Conservation (phyloP, 2,113 vertebrate species). For the Dryoscopus gambensis region DNA sequence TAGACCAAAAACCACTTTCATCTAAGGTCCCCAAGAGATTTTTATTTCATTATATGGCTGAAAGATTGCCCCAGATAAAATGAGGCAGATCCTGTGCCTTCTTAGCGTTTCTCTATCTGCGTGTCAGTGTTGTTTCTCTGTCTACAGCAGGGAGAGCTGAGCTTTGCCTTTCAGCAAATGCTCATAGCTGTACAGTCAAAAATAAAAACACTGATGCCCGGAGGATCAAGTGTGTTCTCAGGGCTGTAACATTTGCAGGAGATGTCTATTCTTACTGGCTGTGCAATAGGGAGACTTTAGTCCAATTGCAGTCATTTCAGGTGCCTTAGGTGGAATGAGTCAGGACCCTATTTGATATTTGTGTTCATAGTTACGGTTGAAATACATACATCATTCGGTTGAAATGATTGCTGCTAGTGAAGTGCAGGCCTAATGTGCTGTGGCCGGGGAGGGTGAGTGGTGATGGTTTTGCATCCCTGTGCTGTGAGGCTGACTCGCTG, state of each 20-base stretch:
- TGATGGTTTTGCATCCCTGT: background rate
- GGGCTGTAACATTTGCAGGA: background rate
- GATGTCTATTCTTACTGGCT: background rate
- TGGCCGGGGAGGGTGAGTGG: no score
- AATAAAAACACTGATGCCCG: background rate
- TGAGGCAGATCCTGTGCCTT: background rate
- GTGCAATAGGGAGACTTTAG: background rate
- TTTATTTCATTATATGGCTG: constrained; percentile 4
- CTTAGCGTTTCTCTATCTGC: background rate
- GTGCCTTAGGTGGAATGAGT: background rate
- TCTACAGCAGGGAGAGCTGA: background rate
- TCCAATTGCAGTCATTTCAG: background rate
- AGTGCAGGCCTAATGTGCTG: background rate
- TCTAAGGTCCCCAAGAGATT: background rate
- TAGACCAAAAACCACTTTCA: background rate
- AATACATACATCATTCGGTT: background rate
- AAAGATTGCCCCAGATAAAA: constrained; percentile 1
- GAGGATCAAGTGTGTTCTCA: background rate
- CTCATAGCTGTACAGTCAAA: rapidly evolving
- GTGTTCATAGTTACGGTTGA: background rate
- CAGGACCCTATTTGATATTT: background rate
- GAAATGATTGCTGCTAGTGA: background rate
- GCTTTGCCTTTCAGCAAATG: rapidly evolving
- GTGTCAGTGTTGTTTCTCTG: background rate
- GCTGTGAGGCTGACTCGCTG: background rate